Evolutionary conservation across 2,888 invertebrate species (phyloP).

Genomic region (Tolmerus cingulatus): DNA sequence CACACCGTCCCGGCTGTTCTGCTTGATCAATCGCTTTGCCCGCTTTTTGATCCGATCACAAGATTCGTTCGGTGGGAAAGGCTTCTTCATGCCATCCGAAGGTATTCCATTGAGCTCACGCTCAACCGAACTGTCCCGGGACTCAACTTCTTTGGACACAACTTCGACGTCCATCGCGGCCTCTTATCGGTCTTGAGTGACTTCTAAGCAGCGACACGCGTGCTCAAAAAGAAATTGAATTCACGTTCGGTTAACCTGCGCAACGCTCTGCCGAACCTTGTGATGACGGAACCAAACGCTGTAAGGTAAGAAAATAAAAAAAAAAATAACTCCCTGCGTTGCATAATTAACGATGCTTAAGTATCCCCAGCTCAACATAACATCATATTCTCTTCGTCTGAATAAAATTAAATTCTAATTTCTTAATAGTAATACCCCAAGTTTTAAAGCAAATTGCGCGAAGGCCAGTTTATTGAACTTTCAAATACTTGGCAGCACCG

Average conservation of each 20-base stretch:
- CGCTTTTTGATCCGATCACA: slow-evolving; percentile 60
- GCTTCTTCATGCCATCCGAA: slow-evolving; percentile 58
- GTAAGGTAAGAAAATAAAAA: neutral
- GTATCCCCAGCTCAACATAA: neutral
- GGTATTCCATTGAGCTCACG: slow-evolving; percentile 44
- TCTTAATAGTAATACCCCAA: neutral
- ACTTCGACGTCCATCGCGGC: slow-evolving; percentile 41
- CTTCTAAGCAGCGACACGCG: neutral
- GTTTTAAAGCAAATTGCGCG: neutral
- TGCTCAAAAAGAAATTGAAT: slow-evolving; percentile 6
- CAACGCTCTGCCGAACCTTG: slow-evolving; percentile 22
- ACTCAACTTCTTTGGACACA: slow-evolving; percentile 43
- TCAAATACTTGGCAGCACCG: neutral
- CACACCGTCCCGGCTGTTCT: slow-evolving; percentile 62
- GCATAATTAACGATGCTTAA: neutral
- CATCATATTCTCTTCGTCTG: neutral
- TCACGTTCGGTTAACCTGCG: slow-evolving; percentile 6
- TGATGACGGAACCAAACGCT: slow-evolving; percentile 28
- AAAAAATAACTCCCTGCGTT: neutral
- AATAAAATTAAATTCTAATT: neutral
- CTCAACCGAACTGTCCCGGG: slow-evolving; percentile 45
- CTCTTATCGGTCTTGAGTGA: neutral
- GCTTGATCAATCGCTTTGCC: slow-evolving; percentile 60
- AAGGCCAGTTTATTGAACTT: neutral
- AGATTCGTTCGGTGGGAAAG: slow-evolving; percentile 56